Base-by-base conservation (phyloP, 1,140 invertebrate genomes). In the Araneus ventricosus region DNA sequence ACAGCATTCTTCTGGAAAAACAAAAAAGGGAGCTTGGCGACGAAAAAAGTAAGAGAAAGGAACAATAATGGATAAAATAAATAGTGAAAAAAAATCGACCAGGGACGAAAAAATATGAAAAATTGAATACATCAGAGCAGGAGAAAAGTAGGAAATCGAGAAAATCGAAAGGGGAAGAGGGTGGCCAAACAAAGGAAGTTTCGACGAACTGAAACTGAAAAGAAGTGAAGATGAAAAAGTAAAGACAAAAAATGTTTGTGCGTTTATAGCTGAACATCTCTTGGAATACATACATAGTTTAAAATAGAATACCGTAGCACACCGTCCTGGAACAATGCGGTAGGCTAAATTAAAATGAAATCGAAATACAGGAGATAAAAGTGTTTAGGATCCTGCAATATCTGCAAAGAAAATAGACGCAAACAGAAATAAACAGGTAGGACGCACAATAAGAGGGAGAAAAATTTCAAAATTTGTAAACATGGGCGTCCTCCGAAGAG, bases 21-120 rank as follows among this genome's bases (percentile, higher is more conserved):
- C 90, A 70, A 63, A 86, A 86, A 86, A 70, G 39, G 67, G 39
- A 88, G 86, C 45, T 93, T 41, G 85, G 41, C 80, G 90, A 91
- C 90, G 61, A 91, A 91, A 90, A 85, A 88, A 79, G 59, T 61
- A 45, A 59, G 80, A 79, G 91, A 75, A 52, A 87, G 84, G 84
- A 93, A 93, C 91, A 93, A 93, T 93, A 93, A 87, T 88, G 91
- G 67, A 93, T 93, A 88, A 93, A 88, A 93, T 45, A 93, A 93
- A 92, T 61, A 85, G 79, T 67, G 80, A 85, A 84, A 89, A 86
- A 90, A 82, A 91, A 85, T 63, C 90, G 59, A 52, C 37, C 37
- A 52, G 90, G 67, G n/a, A 79, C 30, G 45, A 88, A 79, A 88
- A 93, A 93, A 93, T 87, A 87, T 93, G 84, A 93, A 93, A 93